These are phyloP conservation scores for Pomatorhinus ruficollis DNA, from an alignment of 2,113 vertebrate genomes.

Conservation along the genomic window DNA sequence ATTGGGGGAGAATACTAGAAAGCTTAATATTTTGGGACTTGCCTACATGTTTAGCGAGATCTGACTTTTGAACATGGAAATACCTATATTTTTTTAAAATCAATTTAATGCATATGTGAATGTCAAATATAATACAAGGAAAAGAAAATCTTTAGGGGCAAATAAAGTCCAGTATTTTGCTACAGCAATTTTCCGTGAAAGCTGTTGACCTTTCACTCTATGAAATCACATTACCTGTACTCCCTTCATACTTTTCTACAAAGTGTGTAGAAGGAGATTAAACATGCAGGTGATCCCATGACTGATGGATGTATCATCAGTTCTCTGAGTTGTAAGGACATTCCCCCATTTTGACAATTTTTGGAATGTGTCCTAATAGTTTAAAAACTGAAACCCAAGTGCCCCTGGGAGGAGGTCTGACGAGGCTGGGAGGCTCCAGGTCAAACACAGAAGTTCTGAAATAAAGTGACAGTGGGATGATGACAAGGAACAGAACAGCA, in stretches of 20 bases:
- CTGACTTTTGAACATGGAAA: background rate
- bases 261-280: background rate
- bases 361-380: fast-evolving
- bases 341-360: background rate
- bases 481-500: background rate
- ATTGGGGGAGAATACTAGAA: background rate
- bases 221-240: background rate
- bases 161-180: background rate
- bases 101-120: background rate
- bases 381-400: background rate
- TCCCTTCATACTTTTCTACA: background rate
- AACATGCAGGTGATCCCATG: background rate
- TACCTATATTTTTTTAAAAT: fast-evolving
- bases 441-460: background rate
- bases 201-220: background rate
- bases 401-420: background rate
- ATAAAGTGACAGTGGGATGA: background rate
- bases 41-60: background rate
- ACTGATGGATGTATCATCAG: background rate
- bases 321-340: background rate
- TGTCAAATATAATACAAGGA: background rate
- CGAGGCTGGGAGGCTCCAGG: background rate
- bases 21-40: background rate
- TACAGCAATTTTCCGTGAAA: background rate
- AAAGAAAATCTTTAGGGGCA: background rate